A percentile compares a stretch with the other conserved stretches of the same genome.
Evolutionary conservation across 2,888 invertebrate genomes (phyloP).

Genomic region (Hipparchia sbordonii): DNA sequence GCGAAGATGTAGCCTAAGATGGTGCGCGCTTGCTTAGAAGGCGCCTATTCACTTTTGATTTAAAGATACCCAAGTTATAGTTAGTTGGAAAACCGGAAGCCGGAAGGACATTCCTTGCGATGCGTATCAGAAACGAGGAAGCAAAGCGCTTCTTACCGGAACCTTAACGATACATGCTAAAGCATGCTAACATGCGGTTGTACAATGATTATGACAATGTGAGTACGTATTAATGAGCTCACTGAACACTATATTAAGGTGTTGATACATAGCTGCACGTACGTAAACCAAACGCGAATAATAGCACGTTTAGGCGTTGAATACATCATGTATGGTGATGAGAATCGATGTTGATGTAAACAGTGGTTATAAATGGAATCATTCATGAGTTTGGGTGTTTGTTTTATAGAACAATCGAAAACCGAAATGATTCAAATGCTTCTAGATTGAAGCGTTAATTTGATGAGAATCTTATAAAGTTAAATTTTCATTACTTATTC

Average conservation of each 20-base stretch:
- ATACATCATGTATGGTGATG: constrained; percentile 21
- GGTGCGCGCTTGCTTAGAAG: too few species aligned
- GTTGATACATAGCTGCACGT: constrained; percentile 10
- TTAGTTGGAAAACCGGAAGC: too few species aligned
- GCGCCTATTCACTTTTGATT: too few species aligned
- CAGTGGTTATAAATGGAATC: constrained; percentile 15
- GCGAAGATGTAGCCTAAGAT: too few species aligned
- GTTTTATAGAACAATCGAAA: neutral
- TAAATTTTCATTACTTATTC: too few species aligned
- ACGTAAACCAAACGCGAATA: neutral
- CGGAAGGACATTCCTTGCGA: too few species aligned
- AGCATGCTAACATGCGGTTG: constrained; percentile 24
- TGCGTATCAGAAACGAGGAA: too few species aligned
- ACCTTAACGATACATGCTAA: neutral
- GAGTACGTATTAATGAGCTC: constrained; percentile 27
- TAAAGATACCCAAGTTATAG: too few species aligned
- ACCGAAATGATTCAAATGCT: too few species aligned
- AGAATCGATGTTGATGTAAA: constrained; percentile 16
- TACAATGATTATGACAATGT: constrained; percentile 28
- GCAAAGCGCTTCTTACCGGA: neutral
- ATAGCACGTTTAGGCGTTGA: neutral
- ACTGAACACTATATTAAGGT: constrained; percentile 19
- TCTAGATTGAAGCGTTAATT: too few species aligned
- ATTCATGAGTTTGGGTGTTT: constrained; percentile 16
- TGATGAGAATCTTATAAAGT: too few species aligned